Conservation (phyloP, 2,797 vertebrate genomes). For the Channallabes apus region DNA sequence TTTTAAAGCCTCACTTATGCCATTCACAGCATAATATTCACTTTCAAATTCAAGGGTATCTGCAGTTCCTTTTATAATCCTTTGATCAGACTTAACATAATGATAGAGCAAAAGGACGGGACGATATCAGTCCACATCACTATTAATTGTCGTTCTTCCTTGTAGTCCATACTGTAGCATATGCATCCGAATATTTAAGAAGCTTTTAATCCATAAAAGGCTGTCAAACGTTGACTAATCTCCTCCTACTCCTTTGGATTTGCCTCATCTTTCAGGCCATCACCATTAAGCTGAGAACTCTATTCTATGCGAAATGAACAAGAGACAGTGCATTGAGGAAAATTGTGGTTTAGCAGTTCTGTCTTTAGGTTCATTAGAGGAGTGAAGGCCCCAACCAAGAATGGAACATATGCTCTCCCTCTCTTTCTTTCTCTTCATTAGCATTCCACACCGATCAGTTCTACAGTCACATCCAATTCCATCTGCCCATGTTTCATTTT, state of each 20-base stretch:
- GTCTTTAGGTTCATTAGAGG: constrained; percentile 52
- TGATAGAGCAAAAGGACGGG: constrained; percentile 13
- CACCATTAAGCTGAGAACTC: background rate
- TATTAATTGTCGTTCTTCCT: constrained; percentile 8
- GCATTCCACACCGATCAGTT: constrained; percentile 45
- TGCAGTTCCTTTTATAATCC: constrained; percentile 31
- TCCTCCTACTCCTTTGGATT: constrained; percentile 5
- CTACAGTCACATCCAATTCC: constrained; percentile 53
- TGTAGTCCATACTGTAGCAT: constrained; percentile 4
- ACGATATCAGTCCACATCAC: constrained; percentile 7
- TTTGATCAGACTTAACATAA: constrained; percentile 19
- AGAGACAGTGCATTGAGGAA: constrained; percentile 13
- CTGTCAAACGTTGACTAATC: constrained; percentile 27
- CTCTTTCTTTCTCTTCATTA: constrained; percentile 56
- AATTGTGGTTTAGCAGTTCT: constrained; percentile 42
- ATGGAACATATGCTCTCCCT: constrained; percentile 55
- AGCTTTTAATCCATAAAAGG: background rate
- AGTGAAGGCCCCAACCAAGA: constrained; percentile 49
- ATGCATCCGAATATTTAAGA: background rate
- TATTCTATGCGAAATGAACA: background rate
- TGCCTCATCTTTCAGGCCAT: background rate
- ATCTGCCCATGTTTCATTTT: constrained; percentile 55
- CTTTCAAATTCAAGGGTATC: constrained; percentile 31
- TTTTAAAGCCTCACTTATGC: constrained; percentile 1
- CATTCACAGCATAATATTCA: constrained; percentile 2